Evolutionary conservation across 1,140 invertebrate genomes (phyloP), one percentile per base, ranked within the genome.

Genomic region (Agrilus planipennis): DNA sequence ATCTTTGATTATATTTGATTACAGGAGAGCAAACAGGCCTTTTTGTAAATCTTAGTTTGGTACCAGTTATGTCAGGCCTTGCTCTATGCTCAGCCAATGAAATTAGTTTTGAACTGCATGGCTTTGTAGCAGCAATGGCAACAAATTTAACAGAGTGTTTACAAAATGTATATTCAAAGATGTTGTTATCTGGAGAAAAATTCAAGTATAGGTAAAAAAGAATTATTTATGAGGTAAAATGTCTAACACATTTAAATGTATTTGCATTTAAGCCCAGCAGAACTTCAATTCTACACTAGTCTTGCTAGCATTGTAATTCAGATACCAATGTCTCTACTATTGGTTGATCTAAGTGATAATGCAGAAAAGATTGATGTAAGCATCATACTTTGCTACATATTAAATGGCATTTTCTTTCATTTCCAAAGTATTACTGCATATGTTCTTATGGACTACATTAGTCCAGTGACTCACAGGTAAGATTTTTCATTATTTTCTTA

Each of bases 401-500:
- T 88, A 1, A 86, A 87, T 64, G 85, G 85, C 38, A 55, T 87
- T 4, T 86, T 84, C 59, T 89, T 88, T 61, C 86, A 89, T 61
- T 84, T 83, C 56, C 86, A 89, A 75, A 86, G 82, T 61, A 84
- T 89, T 51, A 82, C 82, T 39, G 85, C 84, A 7, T 89, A 88
- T 65, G 81, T 83, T 31, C 71, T 89, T 34, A 85, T 89, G 78
- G 80, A 81, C 54, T 86, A 84, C 54, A 85, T 89, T 55, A 85
- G 79, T 64, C 84, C 85, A 25, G 82, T 89, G 10, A 88, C 85
- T 22, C 84, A 89, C 54, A 88, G 84, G 84, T 88, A 66, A 62
- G 50, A 28, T 23, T 40, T 39, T 25, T 34, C 25, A 20, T 43
- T 2, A 18, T 39, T 17, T 27, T n/a, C n/a, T n/a, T n/a, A n/a